Evolutionary conservation across 2,797 vertebrate species (phyloP).

Genomic region (Pygocentrus nattereri): DNA sequence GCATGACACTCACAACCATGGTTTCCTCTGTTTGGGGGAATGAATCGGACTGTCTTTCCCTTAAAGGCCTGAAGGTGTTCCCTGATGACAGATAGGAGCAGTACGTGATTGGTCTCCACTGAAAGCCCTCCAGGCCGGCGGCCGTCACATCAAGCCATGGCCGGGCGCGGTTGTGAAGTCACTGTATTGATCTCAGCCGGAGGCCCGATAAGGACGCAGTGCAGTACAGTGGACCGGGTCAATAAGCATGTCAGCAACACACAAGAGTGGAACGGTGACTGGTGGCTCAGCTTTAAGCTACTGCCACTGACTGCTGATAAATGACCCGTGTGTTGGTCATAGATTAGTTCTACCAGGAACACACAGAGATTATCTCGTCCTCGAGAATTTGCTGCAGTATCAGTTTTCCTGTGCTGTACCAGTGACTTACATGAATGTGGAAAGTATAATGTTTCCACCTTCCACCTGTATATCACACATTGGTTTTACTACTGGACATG

Average conservation of each 20-base stretch:
- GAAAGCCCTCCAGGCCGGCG: constrained; percentile 15
- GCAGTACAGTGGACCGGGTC: constrained; percentile 31
- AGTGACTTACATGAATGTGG: not conserved
- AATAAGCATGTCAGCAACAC: constrained; percentile 35
- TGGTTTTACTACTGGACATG: not conserved
- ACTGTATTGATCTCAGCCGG: constrained; percentile 25
- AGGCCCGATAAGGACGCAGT: constrained; percentile 20
- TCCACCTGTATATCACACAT: not conserved
- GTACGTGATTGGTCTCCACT: constrained; percentile 17
- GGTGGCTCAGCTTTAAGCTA: constrained; percentile 8
- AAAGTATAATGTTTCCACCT: not conserved
- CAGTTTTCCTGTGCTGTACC: not conserved
- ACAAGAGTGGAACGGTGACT: constrained; percentile 20
- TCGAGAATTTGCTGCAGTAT: not conserved
- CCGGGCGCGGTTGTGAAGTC: constrained; percentile 18
- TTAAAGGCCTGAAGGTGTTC: constrained; percentile 20
- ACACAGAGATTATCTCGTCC: not conserved
- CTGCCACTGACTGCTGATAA: constrained; percentile 14
- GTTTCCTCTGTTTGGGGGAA: not conserved
- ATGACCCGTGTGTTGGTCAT: constrained; percentile 3
- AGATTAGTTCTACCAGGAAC: constrained; percentile 17
- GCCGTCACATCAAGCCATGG: constrained; percentile 11
- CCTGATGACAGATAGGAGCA: constrained; percentile 12
- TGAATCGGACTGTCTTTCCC: constrained; percentile 1
- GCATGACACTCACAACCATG: no score